Evolutionary conservation across 35 echinoderm and acorn worm species (phyloP).

Genomic region (Ptychodera flava): DNA sequence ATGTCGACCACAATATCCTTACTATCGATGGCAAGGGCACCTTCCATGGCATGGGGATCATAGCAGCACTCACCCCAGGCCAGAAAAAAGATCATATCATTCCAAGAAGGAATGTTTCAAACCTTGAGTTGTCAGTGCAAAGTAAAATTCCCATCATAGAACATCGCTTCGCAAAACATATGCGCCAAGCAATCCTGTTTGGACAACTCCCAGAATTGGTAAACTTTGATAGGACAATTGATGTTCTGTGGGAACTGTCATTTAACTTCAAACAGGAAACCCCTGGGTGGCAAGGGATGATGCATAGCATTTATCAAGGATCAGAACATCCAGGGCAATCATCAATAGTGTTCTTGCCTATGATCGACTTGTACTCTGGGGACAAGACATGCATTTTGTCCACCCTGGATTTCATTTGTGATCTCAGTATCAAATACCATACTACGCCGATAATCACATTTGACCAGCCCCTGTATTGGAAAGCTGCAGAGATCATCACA

Average conservation of each 20-base stretch:
- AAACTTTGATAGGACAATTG: constrained; percentile 27
- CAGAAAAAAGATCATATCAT: constrained; percentile 20
- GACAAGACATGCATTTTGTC: constrained; percentile 54
- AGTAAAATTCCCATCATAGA: not conserved
- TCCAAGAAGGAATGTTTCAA: constrained; percentile 7
- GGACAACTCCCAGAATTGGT: constrained; percentile 14
- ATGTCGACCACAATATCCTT: constrained; percentile 70
- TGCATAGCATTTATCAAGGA: constrained; percentile 18
- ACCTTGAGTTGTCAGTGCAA: not conserved
- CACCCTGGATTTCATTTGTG: constrained; percentile 43
- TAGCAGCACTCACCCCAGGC: constrained; percentile 42
- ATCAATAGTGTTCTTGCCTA: constrained; percentile 36
- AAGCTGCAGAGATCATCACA: constrained; percentile 9
- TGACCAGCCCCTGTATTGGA: constrained; percentile 67
- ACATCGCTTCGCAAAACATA: not conserved
- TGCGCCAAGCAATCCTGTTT: constrained; percentile 10
- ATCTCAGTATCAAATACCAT: constrained; percentile 13
- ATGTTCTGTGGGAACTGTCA: constrained; percentile 53
- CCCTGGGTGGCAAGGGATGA: constrained; percentile 26
- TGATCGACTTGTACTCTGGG: constrained; percentile 50
- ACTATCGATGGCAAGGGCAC: constrained; percentile 64
- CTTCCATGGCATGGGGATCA: constrained; percentile 79
- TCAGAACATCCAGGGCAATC: constrained; percentile 21
- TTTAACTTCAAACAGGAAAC: constrained; percentile 4
- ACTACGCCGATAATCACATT: constrained; percentile 37